A percentile compares a stretch with the other conserved stretches of the same genome.
These are phyloP conservation scores for Cheilinus undulatus DNA, from an alignment of 2,113 vertebrate species.

Conservation along the genomic window DNA sequence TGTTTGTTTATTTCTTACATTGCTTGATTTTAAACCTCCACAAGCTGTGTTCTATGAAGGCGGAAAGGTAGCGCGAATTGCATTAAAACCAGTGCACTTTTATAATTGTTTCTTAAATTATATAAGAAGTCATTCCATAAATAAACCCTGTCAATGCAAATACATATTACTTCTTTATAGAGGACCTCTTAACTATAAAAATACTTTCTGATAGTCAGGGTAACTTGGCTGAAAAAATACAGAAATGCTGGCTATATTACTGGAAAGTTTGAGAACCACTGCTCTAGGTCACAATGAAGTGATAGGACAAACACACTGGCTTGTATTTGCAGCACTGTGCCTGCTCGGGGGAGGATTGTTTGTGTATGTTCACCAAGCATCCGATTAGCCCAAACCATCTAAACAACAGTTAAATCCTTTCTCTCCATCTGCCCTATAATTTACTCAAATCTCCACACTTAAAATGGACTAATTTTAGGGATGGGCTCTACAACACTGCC, in stretches of 20 bases:
- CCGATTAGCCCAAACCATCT: conserved; percentile 63
- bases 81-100: too few species aligned
- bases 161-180: too few species aligned
- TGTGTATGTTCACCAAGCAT: conserved; percentile 72
- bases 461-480: conserved; percentile 28
- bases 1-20: too few species aligned
- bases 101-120: too few species aligned
- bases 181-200: neutral
- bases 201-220: neutral
- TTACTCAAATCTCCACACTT: conserved; percentile 45
- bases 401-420: conserved; percentile 66
- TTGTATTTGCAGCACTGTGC: conserved; percentile 62
- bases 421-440: conserved; percentile 69
- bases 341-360: conserved; percentile 50
- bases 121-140: too few species aligned
- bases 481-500: conserved; percentile 11
- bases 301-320: conserved; percentile 75
- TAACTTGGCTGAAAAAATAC: neutral
- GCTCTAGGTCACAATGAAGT: conserved; percentile 75
- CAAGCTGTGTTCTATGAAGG: too few species aligned
- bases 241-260: neutral
- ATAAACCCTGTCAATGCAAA: too few species aligned
- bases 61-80: too few species aligned
- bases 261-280: neutral
- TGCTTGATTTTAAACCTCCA: too few species aligned